Percentiles rank a stretch among this genome's conserved stretches.
Conservation (phyloP, 2,888 invertebrate genomes). For the Xestia xanthographa region DNA sequence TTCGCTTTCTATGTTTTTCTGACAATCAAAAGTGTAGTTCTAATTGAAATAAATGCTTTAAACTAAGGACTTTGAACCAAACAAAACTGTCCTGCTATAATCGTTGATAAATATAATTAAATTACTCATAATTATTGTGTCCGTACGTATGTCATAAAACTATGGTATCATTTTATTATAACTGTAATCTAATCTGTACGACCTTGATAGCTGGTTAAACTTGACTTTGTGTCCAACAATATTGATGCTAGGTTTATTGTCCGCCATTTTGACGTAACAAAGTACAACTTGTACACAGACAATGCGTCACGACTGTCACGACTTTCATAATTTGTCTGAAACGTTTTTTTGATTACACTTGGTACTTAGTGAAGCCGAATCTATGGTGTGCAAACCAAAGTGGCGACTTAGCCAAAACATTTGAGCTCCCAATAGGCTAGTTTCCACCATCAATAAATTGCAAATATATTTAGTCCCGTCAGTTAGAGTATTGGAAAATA, state of each 20-base stretch:
- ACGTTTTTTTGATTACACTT: neutral
- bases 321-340: neutral
- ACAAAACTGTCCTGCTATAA: constrained; percentile 20
- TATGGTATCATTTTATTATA: constrained; percentile 49
- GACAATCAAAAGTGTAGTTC: too few species aligned
- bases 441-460: too few species aligned
- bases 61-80: neutral
- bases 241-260: constrained; percentile 31
- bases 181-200: constrained; percentile 60
- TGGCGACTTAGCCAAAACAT: neutral
- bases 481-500: too few species aligned
- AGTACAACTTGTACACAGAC: neutral
- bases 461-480: too few species aligned
- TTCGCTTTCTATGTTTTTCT: too few species aligned
- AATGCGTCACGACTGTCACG: neutral
- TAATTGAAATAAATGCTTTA: too few species aligned
- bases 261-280: constrained; percentile 29
- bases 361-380: neutral
- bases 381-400: neutral
- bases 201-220: constrained; percentile 60
- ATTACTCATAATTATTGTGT: constrained; percentile 26
- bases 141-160: constrained; percentile 28
- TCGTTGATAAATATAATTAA: constrained; percentile 29
- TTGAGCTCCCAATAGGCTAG: too few species aligned
- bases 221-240: constrained; percentile 49